Base-by-base conservation (phyloP, 53 echinoderm and acorn worm species). In the Henricia sp. region DNA sequence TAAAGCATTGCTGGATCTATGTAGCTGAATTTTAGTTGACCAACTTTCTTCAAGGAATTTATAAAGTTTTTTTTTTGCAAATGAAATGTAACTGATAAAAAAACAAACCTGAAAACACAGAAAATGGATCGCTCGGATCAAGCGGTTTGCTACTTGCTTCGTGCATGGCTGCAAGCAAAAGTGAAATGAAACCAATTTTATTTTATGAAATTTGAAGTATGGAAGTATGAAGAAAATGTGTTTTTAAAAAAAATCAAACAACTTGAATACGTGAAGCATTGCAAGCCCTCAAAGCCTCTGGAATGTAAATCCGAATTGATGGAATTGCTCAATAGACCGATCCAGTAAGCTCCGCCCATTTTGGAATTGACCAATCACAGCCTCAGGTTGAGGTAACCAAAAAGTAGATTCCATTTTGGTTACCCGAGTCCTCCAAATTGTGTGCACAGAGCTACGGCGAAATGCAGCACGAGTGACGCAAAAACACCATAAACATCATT, bases 51-150 rank as follows among this genome's bases (percentile, higher is more conserved):
- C 17, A 70, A 69, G 17, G 26, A 70, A 12, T 50, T 32, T 1
- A 12, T 19, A 30, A 64, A 64, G 16, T 13, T 10, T 0, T 33
- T 11, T 48, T 14, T 39, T 70, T 44, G 25, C 27, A 43, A 41
- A 6, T 55, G n/a, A 43, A 41, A 33, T 60, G 12, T 60, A 32
- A n/a, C n/a, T 60, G 3, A 19, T 19, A 10, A 37, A 11, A 24
- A 57, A 20, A 10, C 77, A 39, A 44, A 93, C 93, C 93, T 89
- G 86, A 56, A 71, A 95, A 88, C 58, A 89, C 88, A 83, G 92
- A 83, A 77, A 95, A 95, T 67, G 95, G 95, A 76, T 93, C 95
- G 26, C 44, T 76, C 25, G 95, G 91, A 88, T 93, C 92, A 2
- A 90, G 30, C 21, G 89, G 46, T 16, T 83, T 91, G 43, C 83